These are phyloP conservation scores for Campoletis sonorensis DNA, from an alignment of 1,140 invertebrate species.

Conservation along the genomic window DNA sequence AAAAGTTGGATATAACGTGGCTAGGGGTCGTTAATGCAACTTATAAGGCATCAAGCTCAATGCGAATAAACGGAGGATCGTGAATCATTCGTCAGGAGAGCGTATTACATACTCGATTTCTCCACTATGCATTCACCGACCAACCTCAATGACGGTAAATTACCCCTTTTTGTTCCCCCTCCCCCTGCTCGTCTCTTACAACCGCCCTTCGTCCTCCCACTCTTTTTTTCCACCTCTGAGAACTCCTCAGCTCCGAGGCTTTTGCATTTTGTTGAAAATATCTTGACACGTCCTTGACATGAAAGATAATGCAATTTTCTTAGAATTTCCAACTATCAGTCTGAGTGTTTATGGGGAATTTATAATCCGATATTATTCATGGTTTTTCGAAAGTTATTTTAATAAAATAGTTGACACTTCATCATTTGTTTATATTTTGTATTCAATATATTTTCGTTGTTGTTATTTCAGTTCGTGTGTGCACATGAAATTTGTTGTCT, in stretches of 20 bases:
- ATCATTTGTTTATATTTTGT: too few relatives aligned
- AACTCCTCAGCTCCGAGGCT: neutral
- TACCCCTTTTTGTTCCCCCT: slow-evolving; percentile 1
- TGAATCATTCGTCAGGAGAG: slow-evolving; percentile 41
- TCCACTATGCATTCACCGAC: neutral
- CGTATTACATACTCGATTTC: slow-evolving; percentile 40
- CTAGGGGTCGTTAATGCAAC: slow-evolving; percentile 37
- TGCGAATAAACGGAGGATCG: slow-evolving; percentile 40
- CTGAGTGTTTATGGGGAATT: too few relatives aligned
- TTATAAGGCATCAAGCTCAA: slow-evolving; percentile 28
- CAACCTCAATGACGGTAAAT: slow-evolving; percentile 37
- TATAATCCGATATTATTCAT: too few relatives aligned
- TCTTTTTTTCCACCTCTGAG: neutral
- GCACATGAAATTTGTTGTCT: too few relatives aligned
- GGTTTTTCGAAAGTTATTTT: too few relatives aligned
- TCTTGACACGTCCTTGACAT: too few relatives aligned
- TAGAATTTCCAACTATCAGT: too few relatives aligned
- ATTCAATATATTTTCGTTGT: too few relatives aligned
- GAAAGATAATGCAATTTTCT: too few relatives aligned
- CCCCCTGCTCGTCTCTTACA: neutral
- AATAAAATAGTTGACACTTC: too few relatives aligned
- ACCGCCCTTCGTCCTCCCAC: neutral
- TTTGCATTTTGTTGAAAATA: slow-evolving; percentile 17
- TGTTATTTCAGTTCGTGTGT: too few relatives aligned
- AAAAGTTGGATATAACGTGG: neutral